Base-by-base conservation (phyloP, 2,113 vertebrate species). In the Erpornis zantholeuca region DNA sequence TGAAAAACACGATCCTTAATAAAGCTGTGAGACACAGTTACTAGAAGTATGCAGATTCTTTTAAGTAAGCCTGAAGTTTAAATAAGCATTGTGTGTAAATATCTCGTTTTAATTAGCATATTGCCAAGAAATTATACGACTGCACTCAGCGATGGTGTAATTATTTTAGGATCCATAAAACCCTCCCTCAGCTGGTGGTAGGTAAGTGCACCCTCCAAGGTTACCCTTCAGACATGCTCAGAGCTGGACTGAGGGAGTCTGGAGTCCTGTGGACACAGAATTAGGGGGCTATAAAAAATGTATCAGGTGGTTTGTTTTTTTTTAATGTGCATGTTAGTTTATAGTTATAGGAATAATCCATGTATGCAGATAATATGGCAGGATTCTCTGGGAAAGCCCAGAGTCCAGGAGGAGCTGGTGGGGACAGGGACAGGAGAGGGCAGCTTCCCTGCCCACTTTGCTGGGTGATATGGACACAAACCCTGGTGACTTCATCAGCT, bases 101-200 rank as follows among this genome's bases (percentile, higher is more conserved):
- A 96, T 27, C 92, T 68, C 6, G 3, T 66, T 97, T 94, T 95
- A 96, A 94, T 95, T 93, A 94, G 64, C 25, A 49, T 81, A 90
- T 93, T 88, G 87, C 63, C 71, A 88, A 83, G 90, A 90, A 92
- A 94, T 90, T 90, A 91, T 88, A 96, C 73, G 90, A 59, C 82
- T 70, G 57, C 82, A 54, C 68, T 84, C 61, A 65, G 72, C 0
- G 1, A 91, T 61, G 87, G 61, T 33, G 45, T 80, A 80, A 94
- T 93, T 86, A 95, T 77, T 90, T 80, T 27, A 61, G 90, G 87
- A 65, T 82, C 93, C 50, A 77, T 80, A 91, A 94, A 95, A 65
- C 23, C 63, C 70, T 89, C 63, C 73, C 70, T 95, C 6, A 6
- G 75, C 52, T 69, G 87, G 45, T 27, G 53, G 75, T 6, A 72